Conservation (phyloP, 2,113 vertebrate genomes). For the Fulica atra region DNA sequence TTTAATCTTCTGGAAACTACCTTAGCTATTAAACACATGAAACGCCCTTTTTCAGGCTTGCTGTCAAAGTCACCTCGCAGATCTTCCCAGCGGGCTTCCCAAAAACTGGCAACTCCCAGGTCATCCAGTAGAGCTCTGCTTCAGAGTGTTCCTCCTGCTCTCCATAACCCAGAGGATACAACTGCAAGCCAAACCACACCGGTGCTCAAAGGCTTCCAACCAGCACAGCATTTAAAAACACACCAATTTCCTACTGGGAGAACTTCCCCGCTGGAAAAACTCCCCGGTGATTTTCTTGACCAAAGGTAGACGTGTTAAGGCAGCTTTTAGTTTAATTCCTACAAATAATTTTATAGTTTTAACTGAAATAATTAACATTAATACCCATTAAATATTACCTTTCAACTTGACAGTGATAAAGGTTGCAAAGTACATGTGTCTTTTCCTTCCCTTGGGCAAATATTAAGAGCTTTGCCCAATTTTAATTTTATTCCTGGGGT, state of each 20-base stretch:
- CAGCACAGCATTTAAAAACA: background rate
- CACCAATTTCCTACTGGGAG: background rate
- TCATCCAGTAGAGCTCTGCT: background rate
- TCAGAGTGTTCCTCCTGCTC: background rate
- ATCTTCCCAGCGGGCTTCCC: background rate
- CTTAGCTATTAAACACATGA: background rate
- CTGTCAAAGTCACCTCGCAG: background rate
- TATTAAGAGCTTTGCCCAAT: background rate
- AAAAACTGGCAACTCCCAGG: background rate
- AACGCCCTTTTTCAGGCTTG: background rate
- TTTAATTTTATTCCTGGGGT: background rate
- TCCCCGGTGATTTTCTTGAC: background rate
- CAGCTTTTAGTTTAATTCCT: background rate
- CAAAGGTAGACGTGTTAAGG: constrained; percentile 7
- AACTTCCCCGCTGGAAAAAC: background rate
- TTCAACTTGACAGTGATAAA: background rate
- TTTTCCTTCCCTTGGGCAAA: background rate
- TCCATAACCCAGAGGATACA: background rate
- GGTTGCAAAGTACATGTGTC: background rate
- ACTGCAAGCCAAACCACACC: background rate
- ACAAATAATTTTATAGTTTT: background rate
- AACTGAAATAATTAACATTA: background rate
- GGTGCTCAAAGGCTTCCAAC: background rate
- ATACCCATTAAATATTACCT: background rate
- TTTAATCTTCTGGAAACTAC: background rate